These are phyloP conservation scores for Unio delphinus DNA, from an alignment of 2,888 invertebrate genomes.

Conservation along the genomic window DNA sequence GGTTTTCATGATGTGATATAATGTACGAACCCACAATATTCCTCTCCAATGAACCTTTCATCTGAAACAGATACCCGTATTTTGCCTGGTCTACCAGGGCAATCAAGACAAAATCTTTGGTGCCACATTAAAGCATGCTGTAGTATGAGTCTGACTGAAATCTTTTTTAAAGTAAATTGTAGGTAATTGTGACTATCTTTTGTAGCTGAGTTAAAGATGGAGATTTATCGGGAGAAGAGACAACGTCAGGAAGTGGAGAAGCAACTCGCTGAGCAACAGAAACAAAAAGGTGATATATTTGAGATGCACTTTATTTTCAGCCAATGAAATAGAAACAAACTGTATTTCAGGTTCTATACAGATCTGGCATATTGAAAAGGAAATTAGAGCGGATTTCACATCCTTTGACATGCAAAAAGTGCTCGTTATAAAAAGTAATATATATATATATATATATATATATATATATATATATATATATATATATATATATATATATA, in stretches of 20 bases:
- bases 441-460: no score
- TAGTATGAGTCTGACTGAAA: no score
- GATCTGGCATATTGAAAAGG: not conserved
- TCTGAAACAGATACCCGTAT: no score
- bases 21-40: no score
- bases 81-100: no score
- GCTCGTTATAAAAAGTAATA: not conserved
- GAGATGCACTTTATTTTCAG: not conserved
- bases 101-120: no score
- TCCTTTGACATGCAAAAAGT: not conserved
- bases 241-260: constrained; percentile 94
- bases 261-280: constrained; percentile 93
- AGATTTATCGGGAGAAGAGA: constrained; percentile 92
- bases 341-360: not conserved
- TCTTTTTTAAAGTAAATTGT: not conserved
- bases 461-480: no score
- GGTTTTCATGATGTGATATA: no score
- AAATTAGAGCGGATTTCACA: not conserved
- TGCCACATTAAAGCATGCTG: no score
- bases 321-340: not conserved
- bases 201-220: constrained; percentile 96
- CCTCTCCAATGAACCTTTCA: no score
- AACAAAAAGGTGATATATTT: constrained; percentile 83
- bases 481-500: no score
- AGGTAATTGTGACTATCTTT: constrained; percentile 66